Evolutionary conservation across 2,113 vertebrate genomes (phyloP), one percentile per base, ranked within the genome.

Genomic region (Micronycteris hirsuta): DNA sequence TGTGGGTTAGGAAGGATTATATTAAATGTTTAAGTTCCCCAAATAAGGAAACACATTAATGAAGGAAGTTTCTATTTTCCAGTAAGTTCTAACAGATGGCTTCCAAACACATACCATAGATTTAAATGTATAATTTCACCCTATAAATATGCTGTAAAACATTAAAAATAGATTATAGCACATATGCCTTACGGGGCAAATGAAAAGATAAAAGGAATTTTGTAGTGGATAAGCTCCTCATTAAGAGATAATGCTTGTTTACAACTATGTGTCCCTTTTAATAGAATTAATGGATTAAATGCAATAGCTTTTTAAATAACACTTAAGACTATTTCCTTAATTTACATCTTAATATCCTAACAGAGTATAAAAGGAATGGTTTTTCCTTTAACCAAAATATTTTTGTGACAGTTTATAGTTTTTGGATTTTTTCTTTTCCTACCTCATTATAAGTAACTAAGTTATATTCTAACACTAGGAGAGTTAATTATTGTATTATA

Each of bases 21-120:
- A 87, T 65, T 71, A 94, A 92, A 90, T 36, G 91, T 19, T 78
- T 84, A 70, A 43, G 31, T 47, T 36, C 93, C 89, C 9, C 3
- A 97, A 98, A 98, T 70, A 92, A 92, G 70, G 91, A 97, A 93
- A 96, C 56, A 91, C 9, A 47, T 33, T 95, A 94, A 85, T 94
- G 74, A 92, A 97, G 95, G 45, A 88, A 97, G 93, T 95, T 96
- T 92, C 91, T 90, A 68, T 91, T 97, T 98, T 98, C 96, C 95
- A 96, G 33, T 88, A 91, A 96, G 65, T 97, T 98, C 70, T 97
- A 94, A 97, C 95, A 98, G 96, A 97, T 97, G 97, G 93, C 90
- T 97, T 97, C 94, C 87, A 93, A 97, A 96, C 38, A 97, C 92
- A 97, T 70, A 94, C 68, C 52, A 96, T 93, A 95, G 68, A 96